These are phyloP conservation scores for Deroplatys truncata DNA, from an alignment of 2,888 invertebrate species.

Conservation along the genomic window DNA sequence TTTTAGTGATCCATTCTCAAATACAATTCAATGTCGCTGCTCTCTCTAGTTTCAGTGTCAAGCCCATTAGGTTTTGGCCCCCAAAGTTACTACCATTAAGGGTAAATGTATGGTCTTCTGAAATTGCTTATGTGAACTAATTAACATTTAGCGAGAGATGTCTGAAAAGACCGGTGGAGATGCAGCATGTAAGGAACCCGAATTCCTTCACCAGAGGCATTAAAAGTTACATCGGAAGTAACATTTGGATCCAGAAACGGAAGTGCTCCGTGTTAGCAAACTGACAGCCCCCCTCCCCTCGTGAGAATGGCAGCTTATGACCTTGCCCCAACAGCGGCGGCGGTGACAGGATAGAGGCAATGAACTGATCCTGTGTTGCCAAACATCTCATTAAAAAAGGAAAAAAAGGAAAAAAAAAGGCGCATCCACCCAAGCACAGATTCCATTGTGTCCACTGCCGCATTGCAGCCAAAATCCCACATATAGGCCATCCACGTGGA, in stretches of 20 bases:
- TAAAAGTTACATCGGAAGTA: background rate
- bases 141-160: too few relatives aligned
- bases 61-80: too few relatives aligned
- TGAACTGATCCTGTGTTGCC: conserved; percentile 27
- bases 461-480: background rate
- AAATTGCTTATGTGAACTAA: too few relatives aligned
- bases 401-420: background rate
- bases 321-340: conserved; percentile 5
- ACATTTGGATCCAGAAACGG: conserved; percentile 42
- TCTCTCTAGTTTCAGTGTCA: too few relatives aligned
- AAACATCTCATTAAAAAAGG: background rate
- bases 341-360: conserved; percentile 28
- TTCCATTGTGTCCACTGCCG: conserved; percentile 10
- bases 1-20: too few relatives aligned
- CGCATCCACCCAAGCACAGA: background rate
- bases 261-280: conserved; percentile 44
- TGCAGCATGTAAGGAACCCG: too few relatives aligned
- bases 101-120: too few relatives aligned
- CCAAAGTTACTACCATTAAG: too few relatives aligned
- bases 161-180: too few relatives aligned
- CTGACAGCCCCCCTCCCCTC: background rate
- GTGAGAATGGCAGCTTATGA: background rate
- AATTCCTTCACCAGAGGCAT: too few relatives aligned
- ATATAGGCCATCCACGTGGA: background rate
- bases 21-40: too few relatives aligned